A percentile compares a stretch with the other conserved stretches of the same genome.
These are phyloP conservation scores for Clarias batrachus DNA, from an alignment of 2,113 vertebrate species.

Conservation along the genomic window DNA sequence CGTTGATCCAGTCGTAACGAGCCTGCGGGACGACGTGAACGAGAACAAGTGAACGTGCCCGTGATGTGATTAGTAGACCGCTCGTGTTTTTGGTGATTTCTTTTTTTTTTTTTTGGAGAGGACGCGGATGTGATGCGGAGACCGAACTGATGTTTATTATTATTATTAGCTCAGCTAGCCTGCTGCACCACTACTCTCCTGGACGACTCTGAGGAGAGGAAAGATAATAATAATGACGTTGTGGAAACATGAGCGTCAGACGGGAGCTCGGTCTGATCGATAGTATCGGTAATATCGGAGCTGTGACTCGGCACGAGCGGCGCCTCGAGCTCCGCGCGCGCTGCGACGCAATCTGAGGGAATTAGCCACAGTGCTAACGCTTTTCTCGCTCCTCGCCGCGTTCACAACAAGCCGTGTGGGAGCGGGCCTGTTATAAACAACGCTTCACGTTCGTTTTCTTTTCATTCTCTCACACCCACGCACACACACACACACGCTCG, in stretches of 20 bases:
- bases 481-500: not conserved
- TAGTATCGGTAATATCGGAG: slow-evolving; percentile 9
- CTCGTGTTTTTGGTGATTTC: slow-evolving; percentile 9
- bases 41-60: not conserved
- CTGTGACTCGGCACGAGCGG: slow-evolving; percentile 16
- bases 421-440: not conserved
- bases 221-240: too few relatives aligned
- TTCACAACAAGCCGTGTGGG: not conserved
- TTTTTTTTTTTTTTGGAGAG: not conserved
- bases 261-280: slow-evolving; percentile 59
- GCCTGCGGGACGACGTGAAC: not conserved
- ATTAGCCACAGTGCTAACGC: slow-evolving; percentile 34
- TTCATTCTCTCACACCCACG: not conserved
- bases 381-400: not conserved
- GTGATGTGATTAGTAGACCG: slow-evolving; percentile 9
- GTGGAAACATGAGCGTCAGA: slow-evolving; percentile 66
- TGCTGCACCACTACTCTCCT: not conserved
- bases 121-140: slow-evolving; percentile 50
- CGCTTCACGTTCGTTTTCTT: not conserved
- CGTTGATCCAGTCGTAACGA: not conserved
- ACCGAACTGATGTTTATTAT: slow-evolving; percentile 30
- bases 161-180: slow-evolving; percentile 20
- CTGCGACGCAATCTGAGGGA: slow-evolving; percentile 19
- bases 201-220: not conserved
- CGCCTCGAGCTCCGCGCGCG: slow-evolving; percentile 25